These are phyloP conservation scores for Allygus modestus DNA, from an alignment of 2,888 invertebrate species.

Conservation along the genomic window DNA sequence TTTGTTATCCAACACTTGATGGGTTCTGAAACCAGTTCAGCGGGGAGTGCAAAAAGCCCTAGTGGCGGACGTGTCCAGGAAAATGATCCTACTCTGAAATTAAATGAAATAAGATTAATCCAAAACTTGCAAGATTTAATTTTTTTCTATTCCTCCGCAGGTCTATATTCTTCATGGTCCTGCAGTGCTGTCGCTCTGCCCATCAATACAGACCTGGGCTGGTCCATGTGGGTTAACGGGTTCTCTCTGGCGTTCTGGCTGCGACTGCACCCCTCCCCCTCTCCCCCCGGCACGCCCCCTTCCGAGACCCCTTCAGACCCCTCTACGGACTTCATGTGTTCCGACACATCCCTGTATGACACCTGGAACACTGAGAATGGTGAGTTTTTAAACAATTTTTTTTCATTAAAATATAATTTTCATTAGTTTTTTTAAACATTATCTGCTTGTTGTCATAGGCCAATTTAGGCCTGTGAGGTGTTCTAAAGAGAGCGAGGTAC, in stretches of 20 bases:
- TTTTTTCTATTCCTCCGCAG: neutral
- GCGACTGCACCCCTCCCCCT: conserved; percentile 73
- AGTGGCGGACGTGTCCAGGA: too few relatives aligned
- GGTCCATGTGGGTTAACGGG: conserved; percentile 81
- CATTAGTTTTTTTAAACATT: neutral
- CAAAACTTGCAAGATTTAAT: too few relatives aligned
- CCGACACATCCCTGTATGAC: conserved; percentile 20
- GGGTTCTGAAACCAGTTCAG: too few relatives aligned
- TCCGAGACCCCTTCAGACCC: conserved; percentile 62
- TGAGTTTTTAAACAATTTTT: too few relatives aligned
- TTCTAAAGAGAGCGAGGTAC: too few relatives aligned
- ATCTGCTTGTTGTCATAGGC: too few relatives aligned
- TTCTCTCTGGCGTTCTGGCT: conserved; percentile 80
- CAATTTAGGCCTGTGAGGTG: too few relatives aligned
- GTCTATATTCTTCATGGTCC: conserved; percentile 69
- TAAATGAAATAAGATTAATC: too few relatives aligned
- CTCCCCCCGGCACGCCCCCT: conserved; percentile 61
- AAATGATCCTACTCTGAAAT: too few relatives aligned
- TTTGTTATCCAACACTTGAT: too few relatives aligned
- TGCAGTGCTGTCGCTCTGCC: conserved; percentile 73
- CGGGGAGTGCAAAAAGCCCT: too few relatives aligned
- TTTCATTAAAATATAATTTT: too few relatives aligned
- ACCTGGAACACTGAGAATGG: conserved; percentile 33
- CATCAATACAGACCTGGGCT: conserved; percentile 75
- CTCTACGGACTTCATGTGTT: neutral